Conservation (phyloP, 2,888 invertebrate genomes). For the Axea sp. region DNA sequence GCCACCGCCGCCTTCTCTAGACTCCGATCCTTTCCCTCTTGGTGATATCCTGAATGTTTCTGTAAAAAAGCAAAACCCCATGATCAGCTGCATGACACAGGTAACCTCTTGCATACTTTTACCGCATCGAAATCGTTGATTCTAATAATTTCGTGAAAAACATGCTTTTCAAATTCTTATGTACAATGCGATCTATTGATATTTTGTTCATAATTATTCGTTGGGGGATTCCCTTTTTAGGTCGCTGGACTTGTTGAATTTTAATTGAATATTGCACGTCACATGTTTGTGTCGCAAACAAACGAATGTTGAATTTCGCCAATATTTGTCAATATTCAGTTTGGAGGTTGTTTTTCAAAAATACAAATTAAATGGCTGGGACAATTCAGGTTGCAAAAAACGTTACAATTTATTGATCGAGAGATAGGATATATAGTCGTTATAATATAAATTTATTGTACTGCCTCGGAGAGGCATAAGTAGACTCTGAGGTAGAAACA, state of each 20-base stretch:
- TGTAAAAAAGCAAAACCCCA: too few relatives aligned
- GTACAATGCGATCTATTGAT: background rate
- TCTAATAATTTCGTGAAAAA: conserved; percentile 4
- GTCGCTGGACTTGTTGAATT: background rate
- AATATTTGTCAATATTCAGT: too few relatives aligned
- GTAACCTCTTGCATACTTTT: background rate
- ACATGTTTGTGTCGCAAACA: background rate
- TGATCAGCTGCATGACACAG: too few relatives aligned
- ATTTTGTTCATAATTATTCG: conserved; percentile 16
- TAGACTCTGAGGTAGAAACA: background rate
- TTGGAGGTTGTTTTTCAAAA: too few relatives aligned
- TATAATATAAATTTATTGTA: too few relatives aligned
- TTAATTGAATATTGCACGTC: background rate
- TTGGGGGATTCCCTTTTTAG: background rate
- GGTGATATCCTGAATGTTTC: conserved; percentile 93
- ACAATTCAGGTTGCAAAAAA: too few relatives aligned
- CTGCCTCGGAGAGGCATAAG: background rate
- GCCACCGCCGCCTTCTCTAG: conserved; percentile 78
- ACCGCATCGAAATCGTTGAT: background rate
- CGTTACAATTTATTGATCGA: conserved; percentile 5
- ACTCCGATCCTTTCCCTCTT: conserved; percentile 86
- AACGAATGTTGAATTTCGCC: conserved; percentile 5
- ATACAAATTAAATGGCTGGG: too few relatives aligned
- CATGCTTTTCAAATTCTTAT: background rate
- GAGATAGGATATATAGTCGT: too few relatives aligned